phyloP scores from a whole-genome alignment of 2,113 vertebrate species.

The Gadus macrocephalus region DNA sequence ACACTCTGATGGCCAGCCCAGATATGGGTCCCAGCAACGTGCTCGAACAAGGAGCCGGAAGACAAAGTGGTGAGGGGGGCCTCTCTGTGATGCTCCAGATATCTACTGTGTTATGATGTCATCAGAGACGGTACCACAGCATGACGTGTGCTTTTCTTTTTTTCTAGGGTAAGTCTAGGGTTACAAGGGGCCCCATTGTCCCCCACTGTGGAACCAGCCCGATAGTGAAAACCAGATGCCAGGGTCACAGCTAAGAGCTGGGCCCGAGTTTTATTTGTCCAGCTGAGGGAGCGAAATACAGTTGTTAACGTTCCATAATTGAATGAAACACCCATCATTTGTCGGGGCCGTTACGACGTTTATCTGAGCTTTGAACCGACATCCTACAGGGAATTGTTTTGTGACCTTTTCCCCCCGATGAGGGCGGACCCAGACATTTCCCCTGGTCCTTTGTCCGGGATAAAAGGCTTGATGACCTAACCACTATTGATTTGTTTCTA shows the following conservation, averaged over 20 bases:
- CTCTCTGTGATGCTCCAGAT: slow-evolving; percentile 44
- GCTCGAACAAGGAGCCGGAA: slow-evolving; percentile 53
- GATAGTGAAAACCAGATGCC: slow-evolving; percentile 35
- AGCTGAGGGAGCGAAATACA: slow-evolving; percentile 28
- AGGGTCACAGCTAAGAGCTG: slow-evolving; percentile 22
- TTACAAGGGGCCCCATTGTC: slow-evolving; percentile 56
- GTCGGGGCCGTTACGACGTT: slow-evolving; percentile 4
- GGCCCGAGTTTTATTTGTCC: slow-evolving; percentile 40
- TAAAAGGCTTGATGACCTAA: background rate
- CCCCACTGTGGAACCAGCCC: slow-evolving; percentile 6
- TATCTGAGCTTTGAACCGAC: slow-evolving; percentile 18
- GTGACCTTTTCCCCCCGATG: slow-evolving; percentile 18
- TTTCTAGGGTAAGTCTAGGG: slow-evolving; percentile 10
- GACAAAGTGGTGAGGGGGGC: slow-evolving; percentile 22
- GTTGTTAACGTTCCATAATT: slow-evolving; percentile 42
- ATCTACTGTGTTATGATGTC: slow-evolving; percentile 35
- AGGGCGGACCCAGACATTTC: background rate
- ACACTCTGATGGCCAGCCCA: slow-evolving; percentile 45
- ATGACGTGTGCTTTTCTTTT: slow-evolving; percentile 26
- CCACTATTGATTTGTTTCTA: background rate
- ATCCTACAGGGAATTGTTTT: background rate
- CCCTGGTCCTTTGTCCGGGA: background rate
- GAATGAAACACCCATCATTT: slow-evolving; percentile 28
- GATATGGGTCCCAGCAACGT: slow-evolving; percentile 33
- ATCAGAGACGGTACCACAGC: slow-evolving; percentile 43